Base-by-base conservation (phyloP, 1,140 invertebrate species). In the Drosophila nebulosa region DNA sequence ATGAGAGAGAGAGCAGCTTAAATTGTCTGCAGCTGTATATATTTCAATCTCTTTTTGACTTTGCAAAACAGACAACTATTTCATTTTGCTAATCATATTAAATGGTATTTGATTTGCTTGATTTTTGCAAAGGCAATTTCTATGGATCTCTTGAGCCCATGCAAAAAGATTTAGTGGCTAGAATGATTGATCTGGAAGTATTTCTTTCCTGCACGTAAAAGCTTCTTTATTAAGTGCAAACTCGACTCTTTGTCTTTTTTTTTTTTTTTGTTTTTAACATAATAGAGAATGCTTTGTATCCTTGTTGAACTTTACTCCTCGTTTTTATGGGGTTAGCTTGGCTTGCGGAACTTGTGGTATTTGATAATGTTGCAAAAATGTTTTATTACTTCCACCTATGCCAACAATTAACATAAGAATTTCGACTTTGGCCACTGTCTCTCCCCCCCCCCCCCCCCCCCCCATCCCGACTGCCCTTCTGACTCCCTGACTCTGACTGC, bases 371-470 rank as follows among this genome's bases (percentile, higher is more conserved):
- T 86, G 64, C 59, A 67, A 81, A 81, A 74, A 86, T 81, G 81
- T 86, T 86, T 88, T 86, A 86, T 88, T 86, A 86, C 81, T 86
- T 86, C 83, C 81, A 86, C 78, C 78, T 81, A 86, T 88, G 81
- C 78, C 70, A 88, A 81, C 83, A 86, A 86, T 86, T 86, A 86
- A 78, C 81, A 86, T 86, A 86, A 75, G 69, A 88, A 86, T 86
- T 71, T 72, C 63, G 65, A 72, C 59, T 46, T 46, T 10, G 7
- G 16, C 18, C 39, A 3, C 16, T 10, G 3, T 0, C 39, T 46
- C 39, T 9, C 1, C n/a, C 35, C 14, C 2, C 3, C 1, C 7
- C 12, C n/a, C n/a, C 1, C n/a, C 35, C 14, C 2, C 3, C 1
- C 7, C 12, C n/a, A n/a, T n/a, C n/a, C n/a, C n/a, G n/a, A n/a